Conservation (phyloP, 2,113 vertebrate genomes). For the Climacteris rufus region DNA sequence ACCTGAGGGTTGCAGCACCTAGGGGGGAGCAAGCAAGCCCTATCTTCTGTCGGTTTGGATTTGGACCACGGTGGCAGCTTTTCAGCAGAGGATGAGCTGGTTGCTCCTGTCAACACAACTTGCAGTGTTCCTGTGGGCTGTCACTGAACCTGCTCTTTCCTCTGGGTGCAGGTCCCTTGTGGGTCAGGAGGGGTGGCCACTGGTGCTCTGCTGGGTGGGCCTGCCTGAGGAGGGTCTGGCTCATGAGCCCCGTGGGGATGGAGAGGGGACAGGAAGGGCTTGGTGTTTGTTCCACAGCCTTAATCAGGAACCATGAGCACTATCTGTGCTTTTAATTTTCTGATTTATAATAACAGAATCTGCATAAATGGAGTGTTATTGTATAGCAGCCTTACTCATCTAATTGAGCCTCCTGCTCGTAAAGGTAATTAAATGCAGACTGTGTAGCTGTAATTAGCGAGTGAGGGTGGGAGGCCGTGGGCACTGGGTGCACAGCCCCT, state of each 20-base stretch:
- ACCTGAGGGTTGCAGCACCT: background rate
- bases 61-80: rapidly evolving
- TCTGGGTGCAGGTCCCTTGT: background rate
- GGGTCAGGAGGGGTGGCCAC: background rate
- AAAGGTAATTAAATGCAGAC: slow-evolving; percentile 27
- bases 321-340: background rate
- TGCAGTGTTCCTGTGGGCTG: rapidly evolving
- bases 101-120: background rate
- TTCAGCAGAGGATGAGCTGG: background rate
- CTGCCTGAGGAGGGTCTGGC: background rate
- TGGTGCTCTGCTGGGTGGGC: background rate
- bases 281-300: background rate
- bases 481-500: background rate
- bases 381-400: background rate
- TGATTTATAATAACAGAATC: slow-evolving; percentile 2
- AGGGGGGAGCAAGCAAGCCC: background rate
- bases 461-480: background rate
- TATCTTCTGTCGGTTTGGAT: background rate
- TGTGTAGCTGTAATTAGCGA: slow-evolving; percentile 19
- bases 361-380: background rate
- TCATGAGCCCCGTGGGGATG: rapidly evolving
- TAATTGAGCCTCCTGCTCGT: slow-evolving; percentile 27
- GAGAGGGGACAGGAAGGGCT: background rate
- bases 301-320: background rate
- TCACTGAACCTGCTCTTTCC: background rate